These are phyloP conservation scores for Lampropteryx suffumata DNA, from an alignment of 2,888 invertebrate genomes.

Conservation along the genomic window DNA sequence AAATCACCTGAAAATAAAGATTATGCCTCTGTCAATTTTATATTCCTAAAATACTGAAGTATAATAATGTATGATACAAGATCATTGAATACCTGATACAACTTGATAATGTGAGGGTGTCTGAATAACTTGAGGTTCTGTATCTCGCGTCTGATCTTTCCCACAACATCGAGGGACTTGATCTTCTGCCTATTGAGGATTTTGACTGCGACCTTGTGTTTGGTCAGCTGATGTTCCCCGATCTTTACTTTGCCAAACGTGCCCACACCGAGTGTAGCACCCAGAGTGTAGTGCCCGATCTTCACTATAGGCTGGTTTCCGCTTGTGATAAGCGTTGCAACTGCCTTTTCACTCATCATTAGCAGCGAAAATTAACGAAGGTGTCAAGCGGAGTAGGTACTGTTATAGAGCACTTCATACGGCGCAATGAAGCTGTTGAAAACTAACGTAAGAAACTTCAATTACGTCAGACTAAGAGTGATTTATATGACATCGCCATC, in stretches of 20 bases:
- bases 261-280: slow-evolving; percentile 94
- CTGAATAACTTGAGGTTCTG: slow-evolving; percentile 99
- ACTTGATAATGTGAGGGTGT: slow-evolving; percentile 99
- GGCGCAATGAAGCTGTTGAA: background rate
- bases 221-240: slow-evolving; percentile 98
- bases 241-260: slow-evolving; percentile 99
- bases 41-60: too few relatives aligned
- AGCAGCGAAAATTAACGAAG: slow-evolving; percentile 16
- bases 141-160: slow-evolving; percentile 98
- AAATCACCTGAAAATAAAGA: slow-evolving; percentile 88
- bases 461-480: background rate
- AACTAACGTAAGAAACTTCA: background rate
- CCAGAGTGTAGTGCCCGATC: slow-evolving; percentile 98
- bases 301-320: slow-evolving; percentile 91
- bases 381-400: too few relatives aligned
- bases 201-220: slow-evolving; percentile 99
- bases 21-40: too few relatives aligned
- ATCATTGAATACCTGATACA: slow-evolving; percentile 86
- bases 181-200: slow-evolving; percentile 99
- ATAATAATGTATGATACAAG: too few relatives aligned
- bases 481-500: slow-evolving; percentile 26
- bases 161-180: slow-evolving; percentile 99
- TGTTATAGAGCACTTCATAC: slow-evolving; percentile 35
- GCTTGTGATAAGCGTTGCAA: slow-evolving; percentile 49
- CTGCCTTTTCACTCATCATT: slow-evolving; percentile 63